phyloP scores from a whole-genome alignment of 2,888 invertebrate species.

The Tridacna gigas region DNA sequence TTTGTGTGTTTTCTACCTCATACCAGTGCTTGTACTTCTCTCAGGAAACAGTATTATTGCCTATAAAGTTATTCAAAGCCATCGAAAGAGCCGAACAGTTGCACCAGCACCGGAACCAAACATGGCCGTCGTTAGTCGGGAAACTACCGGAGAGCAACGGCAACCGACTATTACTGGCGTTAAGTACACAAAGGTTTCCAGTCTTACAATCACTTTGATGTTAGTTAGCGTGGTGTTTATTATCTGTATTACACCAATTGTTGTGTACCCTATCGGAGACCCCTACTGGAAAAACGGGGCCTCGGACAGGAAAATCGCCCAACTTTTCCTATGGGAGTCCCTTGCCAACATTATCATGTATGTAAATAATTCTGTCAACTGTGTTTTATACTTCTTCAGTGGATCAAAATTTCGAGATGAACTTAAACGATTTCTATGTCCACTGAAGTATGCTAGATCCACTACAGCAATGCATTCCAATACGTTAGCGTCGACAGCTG shows the following conservation, averaged over 20 bases:
- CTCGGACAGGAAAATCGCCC: slow-evolving; percentile 39
- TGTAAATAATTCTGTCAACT: slow-evolving; percentile 54
- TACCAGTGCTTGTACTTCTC: slow-evolving; percentile 51
- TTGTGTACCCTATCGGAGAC: slow-evolving; percentile 59
- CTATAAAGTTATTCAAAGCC: slow-evolving; percentile 55
- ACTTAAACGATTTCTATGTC: slow-evolving; percentile 40
- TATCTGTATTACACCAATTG: slow-evolving; percentile 58
- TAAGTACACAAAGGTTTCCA: not conserved
- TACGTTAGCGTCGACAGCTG: not conserved
- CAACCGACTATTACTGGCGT: not conserved
- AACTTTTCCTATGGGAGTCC: slow-evolving; percentile 50
- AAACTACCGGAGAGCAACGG: not conserved
- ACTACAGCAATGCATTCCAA: not conserved
- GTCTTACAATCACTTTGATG: slow-evolving; percentile 50
- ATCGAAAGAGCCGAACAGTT: slow-evolving; percentile 37
- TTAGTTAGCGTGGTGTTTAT: slow-evolving; percentile 53
- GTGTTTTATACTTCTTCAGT: slow-evolving; percentile 53
- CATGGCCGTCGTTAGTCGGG: not conserved
- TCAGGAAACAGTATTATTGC: slow-evolving; percentile 54
- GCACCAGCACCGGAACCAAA: slow-evolving; percentile 27
- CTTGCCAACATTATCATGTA: slow-evolving; percentile 58
- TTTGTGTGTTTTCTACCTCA: slow-evolving; percentile 54
- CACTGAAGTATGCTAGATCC: not conserved
- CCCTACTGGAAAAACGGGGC: slow-evolving; percentile 55
- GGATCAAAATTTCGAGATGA: slow-evolving; percentile 55